These are phyloP conservation scores for Thymelicus acteon DNA, from an alignment of 2,888 invertebrate genomes.

Conservation along the genomic window DNA sequence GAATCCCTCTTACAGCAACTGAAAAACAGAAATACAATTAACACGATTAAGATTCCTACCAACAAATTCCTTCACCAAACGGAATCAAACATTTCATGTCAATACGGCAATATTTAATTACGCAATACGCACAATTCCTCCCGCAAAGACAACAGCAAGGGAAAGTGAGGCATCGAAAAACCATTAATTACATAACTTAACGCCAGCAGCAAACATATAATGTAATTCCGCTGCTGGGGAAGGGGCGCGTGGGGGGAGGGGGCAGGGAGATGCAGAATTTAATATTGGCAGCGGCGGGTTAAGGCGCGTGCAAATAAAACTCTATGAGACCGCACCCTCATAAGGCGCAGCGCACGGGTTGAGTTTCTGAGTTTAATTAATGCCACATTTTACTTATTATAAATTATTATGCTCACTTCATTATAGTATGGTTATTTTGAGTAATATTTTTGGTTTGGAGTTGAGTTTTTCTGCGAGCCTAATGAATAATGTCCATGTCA, in stretches of 20 bases:
- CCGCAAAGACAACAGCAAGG: neutral
- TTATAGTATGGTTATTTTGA: too few relatives aligned
- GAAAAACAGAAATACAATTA: too few relatives aligned
- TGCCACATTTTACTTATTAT: neutral
- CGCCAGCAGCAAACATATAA: conserved; percentile 50
- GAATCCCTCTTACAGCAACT: too few relatives aligned
- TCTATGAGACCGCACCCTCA: conserved; percentile 69
- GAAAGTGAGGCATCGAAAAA: neutral
- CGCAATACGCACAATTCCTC: neutral
- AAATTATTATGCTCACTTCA: neutral
- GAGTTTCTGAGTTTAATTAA: neutral
- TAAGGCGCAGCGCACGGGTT: conserved; percentile 55
- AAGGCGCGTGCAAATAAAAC: conserved; percentile 82
- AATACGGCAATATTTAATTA: neutral
- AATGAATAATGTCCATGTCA: too few relatives aligned
- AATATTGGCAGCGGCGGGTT: conserved; percentile 80
- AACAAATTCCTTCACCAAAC: too few relatives aligned
- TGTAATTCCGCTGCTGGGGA: conserved; percentile 57
- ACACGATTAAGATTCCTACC: too few relatives aligned
- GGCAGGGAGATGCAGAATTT: conserved; percentile 64
- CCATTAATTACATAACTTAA: conserved; percentile 20
- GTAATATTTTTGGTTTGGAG: neutral
- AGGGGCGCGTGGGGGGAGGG: conserved; percentile 35
- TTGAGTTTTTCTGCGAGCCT: too few relatives aligned
- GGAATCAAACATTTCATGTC: too few relatives aligned